Conservation (phyloP, 2,797 vertebrate genomes). For the Manis crassicaudata region DNA sequence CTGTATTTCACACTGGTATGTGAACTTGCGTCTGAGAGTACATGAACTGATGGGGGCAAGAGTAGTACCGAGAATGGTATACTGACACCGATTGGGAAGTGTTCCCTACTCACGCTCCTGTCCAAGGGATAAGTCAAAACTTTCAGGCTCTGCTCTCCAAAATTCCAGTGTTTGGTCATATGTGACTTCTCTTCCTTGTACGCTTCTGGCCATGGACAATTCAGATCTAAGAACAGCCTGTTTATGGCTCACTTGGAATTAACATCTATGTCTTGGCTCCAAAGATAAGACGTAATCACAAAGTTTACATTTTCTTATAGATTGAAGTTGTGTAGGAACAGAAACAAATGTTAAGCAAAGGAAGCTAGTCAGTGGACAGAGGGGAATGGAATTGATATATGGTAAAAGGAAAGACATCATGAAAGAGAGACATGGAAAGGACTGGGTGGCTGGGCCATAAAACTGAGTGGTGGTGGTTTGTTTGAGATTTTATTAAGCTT, state of each 20-base stretch:
- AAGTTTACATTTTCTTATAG: conserved; percentile 27
- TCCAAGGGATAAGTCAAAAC: not conserved
- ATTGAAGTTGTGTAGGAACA: not conserved
- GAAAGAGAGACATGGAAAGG: not conserved
- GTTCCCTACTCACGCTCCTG: not conserved
- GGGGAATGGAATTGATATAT: not conserved
- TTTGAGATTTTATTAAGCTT: not conserved
- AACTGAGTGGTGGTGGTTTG: not conserved
- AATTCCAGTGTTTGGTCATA: not conserved
- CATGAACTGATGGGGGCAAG: not conserved
- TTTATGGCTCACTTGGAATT: not conserved
- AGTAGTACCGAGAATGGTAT: not conserved
- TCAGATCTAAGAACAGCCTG: not conserved
- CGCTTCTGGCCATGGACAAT: not conserved
- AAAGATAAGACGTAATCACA: not conserved
- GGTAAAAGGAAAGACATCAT: not conserved
- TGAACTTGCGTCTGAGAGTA: conserved; percentile 23
- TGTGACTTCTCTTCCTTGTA: not conserved
- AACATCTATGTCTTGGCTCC: not conserved
- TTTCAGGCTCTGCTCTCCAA: not conserved
- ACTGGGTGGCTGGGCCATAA: not conserved
- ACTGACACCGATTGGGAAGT: not conserved
- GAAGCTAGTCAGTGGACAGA: not conserved
- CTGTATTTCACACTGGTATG: not conserved
- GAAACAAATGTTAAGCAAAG: conserved; percentile 7